Conservation (phyloP, 2,888 invertebrate genomes). For the Spilosoma lubricipeda region DNA sequence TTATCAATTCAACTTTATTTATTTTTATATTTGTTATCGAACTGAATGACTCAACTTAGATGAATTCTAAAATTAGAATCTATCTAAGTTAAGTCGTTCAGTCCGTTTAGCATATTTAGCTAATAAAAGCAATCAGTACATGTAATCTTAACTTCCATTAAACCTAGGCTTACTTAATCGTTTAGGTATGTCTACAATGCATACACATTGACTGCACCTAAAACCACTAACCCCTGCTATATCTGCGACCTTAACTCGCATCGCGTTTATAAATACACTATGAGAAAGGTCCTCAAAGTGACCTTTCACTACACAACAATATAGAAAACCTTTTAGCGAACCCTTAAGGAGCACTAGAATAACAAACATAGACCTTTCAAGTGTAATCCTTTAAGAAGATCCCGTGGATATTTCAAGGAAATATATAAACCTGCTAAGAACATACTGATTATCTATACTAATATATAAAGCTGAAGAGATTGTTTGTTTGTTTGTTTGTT, state of each 20-base stretch:
- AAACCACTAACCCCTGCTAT: background rate
- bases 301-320: background rate
- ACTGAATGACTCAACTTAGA: too few species aligned
- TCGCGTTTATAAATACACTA: background rate
- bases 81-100: too few species aligned
- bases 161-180: background rate
- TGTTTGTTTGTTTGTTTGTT: too few species aligned
- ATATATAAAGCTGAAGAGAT: too few species aligned
- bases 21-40: too few species aligned
- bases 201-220: background rate
- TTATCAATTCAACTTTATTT: too few species aligned
- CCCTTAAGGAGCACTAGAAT: background rate
- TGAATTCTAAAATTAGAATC: too few species aligned
- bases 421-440: background rate
- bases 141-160: background rate
- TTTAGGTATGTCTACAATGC: background rate
- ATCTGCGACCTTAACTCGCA: background rate
- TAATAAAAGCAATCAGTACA: background rate
- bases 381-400: background rate
- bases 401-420: background rate
- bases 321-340: background rate
- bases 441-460: background rate
- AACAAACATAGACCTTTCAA: background rate
- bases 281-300: background rate
- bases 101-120: background rate